A percentile compares a stretch with the other conserved stretches of the same genome.
phyloP scores from a whole-genome alignment of 2,797 vertebrate species.

The Argya squamiceps region DNA sequence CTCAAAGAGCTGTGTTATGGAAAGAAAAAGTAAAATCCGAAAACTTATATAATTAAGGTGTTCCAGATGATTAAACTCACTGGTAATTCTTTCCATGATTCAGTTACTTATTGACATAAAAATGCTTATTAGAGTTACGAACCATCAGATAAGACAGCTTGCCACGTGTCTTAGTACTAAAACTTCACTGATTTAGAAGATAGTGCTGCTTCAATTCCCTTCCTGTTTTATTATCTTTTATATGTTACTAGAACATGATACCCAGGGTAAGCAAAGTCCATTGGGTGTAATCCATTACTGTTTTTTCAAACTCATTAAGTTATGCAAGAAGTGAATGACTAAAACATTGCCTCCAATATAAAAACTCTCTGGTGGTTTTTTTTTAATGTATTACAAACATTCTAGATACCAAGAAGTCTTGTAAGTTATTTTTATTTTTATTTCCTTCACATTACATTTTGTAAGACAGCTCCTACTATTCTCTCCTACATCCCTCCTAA shows the following conservation, averaged over 20 bases:
- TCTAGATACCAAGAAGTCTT: not conserved
- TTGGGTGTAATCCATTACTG: not conserved
- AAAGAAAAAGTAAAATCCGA: conserved; percentile 6
- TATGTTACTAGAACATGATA: not conserved
- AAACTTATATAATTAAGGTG: not conserved
- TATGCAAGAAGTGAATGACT: not conserved
- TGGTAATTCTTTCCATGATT: conserved; percentile 1
- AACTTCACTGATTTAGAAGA: conserved; percentile 32
- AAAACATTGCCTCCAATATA: not conserved
- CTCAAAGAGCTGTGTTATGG: not conserved
- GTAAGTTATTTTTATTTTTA: not conserved
- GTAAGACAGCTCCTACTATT: not conserved
- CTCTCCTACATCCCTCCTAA: not conserved
- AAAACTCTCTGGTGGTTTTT: not conserved
- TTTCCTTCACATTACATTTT: not conserved
- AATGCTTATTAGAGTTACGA: conserved; percentile 51
- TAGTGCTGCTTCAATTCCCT: conserved; percentile 32
- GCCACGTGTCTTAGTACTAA: conserved; percentile 52
- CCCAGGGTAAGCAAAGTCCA: not conserved
- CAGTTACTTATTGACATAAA: conserved; percentile 58
- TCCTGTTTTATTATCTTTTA: not conserved
- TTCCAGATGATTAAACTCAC: conserved; percentile 17
- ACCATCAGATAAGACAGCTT: conserved; percentile 33
- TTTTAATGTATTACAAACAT: not conserved
- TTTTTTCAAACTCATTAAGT: not conserved